Percentiles rank a stretch among this genome's conserved stretches.
phyloP scores from a whole-genome alignment of 1,140 invertebrate genomes.

The Drosophila truncata region DNA sequence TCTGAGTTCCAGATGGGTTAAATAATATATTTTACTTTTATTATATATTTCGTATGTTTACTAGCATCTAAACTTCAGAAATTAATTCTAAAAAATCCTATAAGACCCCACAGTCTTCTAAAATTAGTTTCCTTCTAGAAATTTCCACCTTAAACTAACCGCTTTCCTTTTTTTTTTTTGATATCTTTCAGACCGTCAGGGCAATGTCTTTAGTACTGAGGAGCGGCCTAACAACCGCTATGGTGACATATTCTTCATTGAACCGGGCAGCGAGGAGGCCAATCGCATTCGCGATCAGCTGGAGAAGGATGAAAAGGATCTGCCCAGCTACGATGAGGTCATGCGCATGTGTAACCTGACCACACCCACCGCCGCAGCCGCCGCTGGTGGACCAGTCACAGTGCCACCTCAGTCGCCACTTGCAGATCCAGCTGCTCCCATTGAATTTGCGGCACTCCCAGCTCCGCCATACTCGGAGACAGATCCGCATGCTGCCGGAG shows the following conservation, averaged over 20 bases:
- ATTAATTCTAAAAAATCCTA: neutral
- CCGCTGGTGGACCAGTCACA: conserved; percentile 18
- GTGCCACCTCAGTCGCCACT: conserved; percentile 4
- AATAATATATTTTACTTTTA: too few species aligned
- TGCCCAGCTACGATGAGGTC: conserved; percentile 82
- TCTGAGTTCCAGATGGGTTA: neutral
- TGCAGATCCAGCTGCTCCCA: conserved; percentile 23
- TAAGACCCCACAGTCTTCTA: neutral
- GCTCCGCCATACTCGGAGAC: conserved; percentile 72
- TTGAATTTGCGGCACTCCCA: conserved; percentile 69
- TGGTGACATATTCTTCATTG: conserved; percentile 77
- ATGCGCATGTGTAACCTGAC: conserved; percentile 81
- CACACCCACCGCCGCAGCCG: conserved; percentile 56
- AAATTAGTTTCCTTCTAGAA: neutral
- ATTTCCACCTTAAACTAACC: neutral
- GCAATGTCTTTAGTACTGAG: conserved; percentile 58
- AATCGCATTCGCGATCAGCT: conserved; percentile 78
- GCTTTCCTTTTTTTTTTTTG: neutral
- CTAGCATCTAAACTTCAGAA: neutral
- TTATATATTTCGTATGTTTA: too few species aligned
- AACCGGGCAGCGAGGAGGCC: conserved; percentile 71
- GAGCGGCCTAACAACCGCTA: conserved; percentile 60
- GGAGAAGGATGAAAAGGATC: conserved; percentile 81
- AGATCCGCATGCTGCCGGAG: conserved; percentile 49
- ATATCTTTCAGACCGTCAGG: conserved; percentile 76